Conservation (phyloP, 2,888 invertebrate genomes). For the Cyclophora albipunctata region DNA sequence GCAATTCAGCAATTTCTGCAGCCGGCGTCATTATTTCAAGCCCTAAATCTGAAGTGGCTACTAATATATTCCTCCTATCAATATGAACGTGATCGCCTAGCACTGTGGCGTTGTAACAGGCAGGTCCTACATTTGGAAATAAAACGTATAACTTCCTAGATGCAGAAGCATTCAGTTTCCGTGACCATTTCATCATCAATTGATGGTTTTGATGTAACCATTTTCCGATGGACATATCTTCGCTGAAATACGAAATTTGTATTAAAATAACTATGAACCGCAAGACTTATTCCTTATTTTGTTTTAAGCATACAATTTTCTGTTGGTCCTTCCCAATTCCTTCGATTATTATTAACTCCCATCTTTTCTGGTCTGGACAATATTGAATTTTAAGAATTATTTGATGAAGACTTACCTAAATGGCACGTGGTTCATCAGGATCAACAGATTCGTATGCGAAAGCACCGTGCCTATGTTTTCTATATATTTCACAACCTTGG, state of each 20-base stretch:
- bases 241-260: slow-evolving; percentile 30
- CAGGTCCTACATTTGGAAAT: slow-evolving; percentile 71
- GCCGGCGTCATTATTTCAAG: slow-evolving; percentile 53
- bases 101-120: slow-evolving; percentile 74
- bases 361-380: too few species aligned
- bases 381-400: too few species aligned
- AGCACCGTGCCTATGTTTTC: slow-evolving; percentile 62
- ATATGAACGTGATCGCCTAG: slow-evolving; percentile 53
- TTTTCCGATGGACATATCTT: slow-evolving; percentile 41
- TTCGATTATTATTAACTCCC: too few species aligned
- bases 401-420: slow-evolving; percentile 37
- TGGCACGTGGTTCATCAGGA: slow-evolving; percentile 65
- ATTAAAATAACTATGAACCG: too few species aligned
- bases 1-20: slow-evolving; percentile 60
- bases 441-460: slow-evolving; percentile 64
- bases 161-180: slow-evolving; percentile 66
- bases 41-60: slow-evolving; percentile 74
- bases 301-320: too few species aligned
- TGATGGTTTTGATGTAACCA: slow-evolving; percentile 50
- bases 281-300: too few species aligned
- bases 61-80: slow-evolving; percentile 67
- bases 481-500: slow-evolving; percentile 51
- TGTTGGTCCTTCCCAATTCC: too few species aligned
- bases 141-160: slow-evolving; percentile 63
- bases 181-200: slow-evolving; percentile 56